phyloP scores from a whole-genome alignment of 2,888 invertebrate species.

The Limnephilus marmoratus region DNA sequence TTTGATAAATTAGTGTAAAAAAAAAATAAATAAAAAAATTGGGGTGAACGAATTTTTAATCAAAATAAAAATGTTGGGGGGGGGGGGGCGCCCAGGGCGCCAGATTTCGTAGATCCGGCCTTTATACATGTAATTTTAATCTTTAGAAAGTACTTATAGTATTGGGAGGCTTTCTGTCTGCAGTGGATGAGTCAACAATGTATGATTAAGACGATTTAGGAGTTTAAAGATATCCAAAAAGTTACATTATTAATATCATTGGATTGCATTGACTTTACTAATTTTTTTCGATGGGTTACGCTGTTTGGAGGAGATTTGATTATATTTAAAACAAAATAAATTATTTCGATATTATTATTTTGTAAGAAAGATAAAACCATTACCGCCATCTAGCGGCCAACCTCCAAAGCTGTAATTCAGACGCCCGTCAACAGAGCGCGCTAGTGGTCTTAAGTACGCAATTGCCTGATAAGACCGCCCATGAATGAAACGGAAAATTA shows the following conservation, averaged over 20 bases:
- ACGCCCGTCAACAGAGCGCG: constrained; percentile 43
- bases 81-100: too few relatives aligned
- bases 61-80: too few relatives aligned
- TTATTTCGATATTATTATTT: neutral
- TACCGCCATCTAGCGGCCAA: constrained; percentile 42
- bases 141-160: too few relatives aligned
- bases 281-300: neutral
- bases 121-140: neutral
- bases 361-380: neutral
- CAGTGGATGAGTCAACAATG: too few relatives aligned
- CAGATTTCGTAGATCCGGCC: too few relatives aligned
- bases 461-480: neutral
- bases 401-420: constrained; percentile 19
- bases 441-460: constrained; percentile 20
- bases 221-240: neutral
- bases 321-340: neutral
- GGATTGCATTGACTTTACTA: neutral
- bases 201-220: too few relatives aligned
- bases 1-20: too few relatives aligned
- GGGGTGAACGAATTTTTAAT: too few relatives aligned
- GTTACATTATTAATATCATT: neutral
- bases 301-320: neutral
- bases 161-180: too few relatives aligned
- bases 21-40: too few relatives aligned
- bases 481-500: constrained; percentile 40